Conservation (phyloP, 2,888 invertebrate genomes). For the Phalangium opilio region DNA sequence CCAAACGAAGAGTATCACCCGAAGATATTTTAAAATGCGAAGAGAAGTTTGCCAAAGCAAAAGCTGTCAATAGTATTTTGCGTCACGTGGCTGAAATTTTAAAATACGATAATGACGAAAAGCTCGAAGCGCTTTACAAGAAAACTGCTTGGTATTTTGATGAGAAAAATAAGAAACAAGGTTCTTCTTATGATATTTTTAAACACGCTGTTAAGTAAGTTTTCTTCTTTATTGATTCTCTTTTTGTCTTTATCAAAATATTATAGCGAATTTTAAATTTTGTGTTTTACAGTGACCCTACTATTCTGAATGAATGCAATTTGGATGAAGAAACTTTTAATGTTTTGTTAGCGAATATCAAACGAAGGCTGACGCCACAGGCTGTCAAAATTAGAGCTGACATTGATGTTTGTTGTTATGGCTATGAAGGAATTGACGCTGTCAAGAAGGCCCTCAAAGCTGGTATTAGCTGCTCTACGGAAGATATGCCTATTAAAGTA, state of each 20-base stretch:
- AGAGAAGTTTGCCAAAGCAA: slow-evolving; percentile 94
- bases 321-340: slow-evolving; percentile 82
- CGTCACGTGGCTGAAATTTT: slow-evolving; percentile 92
- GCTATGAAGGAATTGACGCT: slow-evolving; percentile 97
- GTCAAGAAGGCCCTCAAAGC: slow-evolving; percentile 76
- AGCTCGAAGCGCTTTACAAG: slow-evolving; percentile 84
- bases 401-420: slow-evolving; percentile 84
- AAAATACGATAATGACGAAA: slow-evolving; percentile 74
- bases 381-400: slow-evolving; percentile 82
- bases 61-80: slow-evolving; percentile 93
- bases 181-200: slow-evolving; percentile 92
- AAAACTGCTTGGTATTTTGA: slow-evolving; percentile 98
- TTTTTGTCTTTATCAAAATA: neutral
- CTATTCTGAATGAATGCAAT: slow-evolving; percentile 86
- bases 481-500: slow-evolving; percentile 79
- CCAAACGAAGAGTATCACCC: slow-evolving; percentile 92
- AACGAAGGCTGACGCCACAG: slow-evolving; percentile 88
- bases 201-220: slow-evolving; percentile 92
- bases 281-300: slow-evolving; percentile 58
- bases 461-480: slow-evolving; percentile 77
- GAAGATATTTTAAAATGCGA: slow-evolving; percentile 98
- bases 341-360: slow-evolving; percentile 82
- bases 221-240: neutral
- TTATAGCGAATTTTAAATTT: slow-evolving; percentile 6
- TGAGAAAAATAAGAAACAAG: slow-evolving; percentile 87